Conservation (phyloP, 2,888 invertebrate genomes). For the Sipha maydis region DNA sequence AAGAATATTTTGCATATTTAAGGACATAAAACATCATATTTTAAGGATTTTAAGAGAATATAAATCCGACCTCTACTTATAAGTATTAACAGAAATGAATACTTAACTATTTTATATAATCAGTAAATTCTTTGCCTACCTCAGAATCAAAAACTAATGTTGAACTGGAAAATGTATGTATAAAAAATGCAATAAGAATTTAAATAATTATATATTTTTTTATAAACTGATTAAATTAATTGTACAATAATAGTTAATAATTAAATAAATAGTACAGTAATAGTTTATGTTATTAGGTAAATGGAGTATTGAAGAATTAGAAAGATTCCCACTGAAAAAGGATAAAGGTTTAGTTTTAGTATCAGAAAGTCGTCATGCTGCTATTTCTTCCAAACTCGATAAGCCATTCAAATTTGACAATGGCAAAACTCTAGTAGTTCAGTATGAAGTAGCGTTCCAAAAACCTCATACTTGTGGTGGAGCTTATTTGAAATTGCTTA, state of each 20-base stretch:
- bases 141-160: too few species aligned
- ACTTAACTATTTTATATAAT: too few species aligned
- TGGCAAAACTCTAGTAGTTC: slow-evolving; percentile 76
- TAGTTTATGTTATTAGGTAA: slow-evolving; percentile 68
- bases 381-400: slow-evolving; percentile 67
- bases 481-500: slow-evolving; percentile 93
- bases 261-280: slow-evolving; percentile 1
- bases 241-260: slow-evolving; percentile 7
- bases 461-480: slow-evolving; percentile 99
- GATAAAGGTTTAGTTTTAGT: slow-evolving; percentile 91
- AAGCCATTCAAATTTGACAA: slow-evolving; percentile 74
- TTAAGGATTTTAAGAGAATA: too few species aligned
- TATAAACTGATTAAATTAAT: neutral
- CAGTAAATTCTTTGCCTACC: too few species aligned
- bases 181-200: too few species aligned
- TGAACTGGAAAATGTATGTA: too few species aligned
- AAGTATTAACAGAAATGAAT: too few species aligned
- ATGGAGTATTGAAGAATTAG: slow-evolving; percentile 80
- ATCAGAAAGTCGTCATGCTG: slow-evolving; percentile 94
- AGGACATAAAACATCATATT: too few species aligned
- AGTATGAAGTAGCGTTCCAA: slow-evolving; percentile 93
- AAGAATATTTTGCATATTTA: too few species aligned
- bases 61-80: too few species aligned
- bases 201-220: too few species aligned
- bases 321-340: slow-evolving; percentile 80